Evolutionary conservation across 1,140 invertebrate species (phyloP).

Genomic region (Papilio polyxenes): DNA sequence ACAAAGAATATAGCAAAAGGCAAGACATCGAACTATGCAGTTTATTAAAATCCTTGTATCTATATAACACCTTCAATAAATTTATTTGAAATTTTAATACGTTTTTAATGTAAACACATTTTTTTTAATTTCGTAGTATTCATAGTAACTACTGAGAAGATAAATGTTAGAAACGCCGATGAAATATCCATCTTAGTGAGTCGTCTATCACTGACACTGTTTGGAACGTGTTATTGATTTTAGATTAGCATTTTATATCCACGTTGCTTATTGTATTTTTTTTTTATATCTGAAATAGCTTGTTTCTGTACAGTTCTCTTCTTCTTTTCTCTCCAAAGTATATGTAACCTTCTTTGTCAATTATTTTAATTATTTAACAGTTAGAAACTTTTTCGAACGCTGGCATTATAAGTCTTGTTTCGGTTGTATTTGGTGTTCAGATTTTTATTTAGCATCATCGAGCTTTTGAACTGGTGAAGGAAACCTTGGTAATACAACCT

Average conservation of each 20-base stretch:
- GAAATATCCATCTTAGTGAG: neutral
- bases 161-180: neutral
- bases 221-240: conserved; percentile 1
- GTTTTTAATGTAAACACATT: neutral
- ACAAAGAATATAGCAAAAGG: neutral
- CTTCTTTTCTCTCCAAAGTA: conserved; percentile 42
- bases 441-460: too few relatives aligned
- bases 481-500: too few relatives aligned
- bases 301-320: neutral
- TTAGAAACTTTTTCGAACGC: too few relatives aligned
- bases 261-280: neutral
- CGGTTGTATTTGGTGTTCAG: too few relatives aligned
- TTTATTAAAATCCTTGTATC: neutral
- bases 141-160: neutral
- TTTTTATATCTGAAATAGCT: neutral
- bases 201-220: conserved; percentile 20
- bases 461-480: too few relatives aligned
- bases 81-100: neutral
- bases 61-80: neutral
- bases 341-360: neutral
- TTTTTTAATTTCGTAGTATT: neutral
- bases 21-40: neutral
- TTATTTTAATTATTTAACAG: neutral
- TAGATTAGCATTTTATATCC: neutral
- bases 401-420: too few relatives aligned